Base-by-base conservation (phyloP, 2,797 vertebrate genomes). In the Xenentodon cancila region DNA sequence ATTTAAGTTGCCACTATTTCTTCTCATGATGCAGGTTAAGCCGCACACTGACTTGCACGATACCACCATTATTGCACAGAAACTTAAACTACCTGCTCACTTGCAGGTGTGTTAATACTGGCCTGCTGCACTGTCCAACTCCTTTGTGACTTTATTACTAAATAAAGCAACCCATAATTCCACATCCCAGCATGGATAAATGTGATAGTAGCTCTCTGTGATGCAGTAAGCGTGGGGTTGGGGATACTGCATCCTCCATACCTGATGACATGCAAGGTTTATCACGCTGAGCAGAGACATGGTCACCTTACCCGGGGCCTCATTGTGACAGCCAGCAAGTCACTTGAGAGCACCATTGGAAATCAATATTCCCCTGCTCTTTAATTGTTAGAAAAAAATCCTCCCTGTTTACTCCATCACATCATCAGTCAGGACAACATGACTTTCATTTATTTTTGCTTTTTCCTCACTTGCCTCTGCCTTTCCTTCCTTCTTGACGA, bases 341-440 rank as follows among this genome's bases (percentile, higher is more conserved):
- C 93, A 95, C 93, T 93, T 73, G 89, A 92, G 93, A 92, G 92
- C 86, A 85, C 84, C 92, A 93, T 94, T 90, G 94, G 95, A 96
- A 96, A 97, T 97, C 96, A 93, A 96, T 97, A 95, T 89, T 81
- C 91, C 78, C 84, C 89, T 83, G 92, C 92, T 92, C 93, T 88
- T 88, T 93, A 93, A 93, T 92, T 93, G 94, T 95, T 92, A 84
- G 80, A 80, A 88, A 94, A 86, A 86, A 73, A 80, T 87, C 84
- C 85, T 93, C 86, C 71, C 80, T 83, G 86, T 92, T 91, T 91
- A 88, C 79, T 72, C 87, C 88, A 74, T 79, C 88, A 81, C 86
- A 89, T 92, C 91, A 90, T 91, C 89, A 84, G 84, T 85, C 87
- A 86, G 91, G 90, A 90, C 90, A 90, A 69, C 83, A 73, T 91